Evolutionary conservation across 2,113 vertebrate genomes (phyloP), one percentile per base, ranked within the genome.

Genomic region (Phocoena phocoena): DNA sequence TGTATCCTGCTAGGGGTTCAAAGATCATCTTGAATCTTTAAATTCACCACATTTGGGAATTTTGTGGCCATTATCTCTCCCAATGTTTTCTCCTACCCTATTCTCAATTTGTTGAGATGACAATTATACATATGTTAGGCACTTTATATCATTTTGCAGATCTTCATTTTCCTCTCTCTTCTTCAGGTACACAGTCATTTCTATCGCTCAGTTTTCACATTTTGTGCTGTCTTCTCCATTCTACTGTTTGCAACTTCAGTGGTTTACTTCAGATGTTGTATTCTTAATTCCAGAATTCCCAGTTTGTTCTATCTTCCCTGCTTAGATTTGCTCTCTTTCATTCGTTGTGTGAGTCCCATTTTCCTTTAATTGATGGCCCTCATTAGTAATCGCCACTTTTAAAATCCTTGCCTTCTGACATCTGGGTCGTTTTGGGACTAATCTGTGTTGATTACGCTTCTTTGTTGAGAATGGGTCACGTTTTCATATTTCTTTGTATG

Each of bases 101-200:
- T 74, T 28, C 13, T 33, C 76, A 17, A 23, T 68, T 36, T 76
- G 15, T 63, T 55, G 18, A 33, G 14, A 33, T 70, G 25, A 23
- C 47, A 74, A 1, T 50, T 4, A 31, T 6, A 14, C 1, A 6
- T 28, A 2, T 60, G 17, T 12, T 21, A 63, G 14, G 25, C 26
- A 1, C 31, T 33, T 15, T 11, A 6, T 87, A 18, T 76, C 36
- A 8, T 67, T 47, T 65, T 10, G 3, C 12, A 4, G 23, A 17
- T 62, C 12, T 60, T 50, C 2, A 1, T 33, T 62, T 60, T 76
- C 38, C 60, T 41, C 28, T 8, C 4, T n/a, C 28, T 53, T 36
- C 20, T 17, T 81, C 2, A 21, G 17, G 14, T 38, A 1, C 1
- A 1, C 1, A 1, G 6, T 60, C 3, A 12, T 28, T 13, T 47